Conservation (phyloP, 2,888 invertebrate species). For the Synergus laeviventris region DNA sequence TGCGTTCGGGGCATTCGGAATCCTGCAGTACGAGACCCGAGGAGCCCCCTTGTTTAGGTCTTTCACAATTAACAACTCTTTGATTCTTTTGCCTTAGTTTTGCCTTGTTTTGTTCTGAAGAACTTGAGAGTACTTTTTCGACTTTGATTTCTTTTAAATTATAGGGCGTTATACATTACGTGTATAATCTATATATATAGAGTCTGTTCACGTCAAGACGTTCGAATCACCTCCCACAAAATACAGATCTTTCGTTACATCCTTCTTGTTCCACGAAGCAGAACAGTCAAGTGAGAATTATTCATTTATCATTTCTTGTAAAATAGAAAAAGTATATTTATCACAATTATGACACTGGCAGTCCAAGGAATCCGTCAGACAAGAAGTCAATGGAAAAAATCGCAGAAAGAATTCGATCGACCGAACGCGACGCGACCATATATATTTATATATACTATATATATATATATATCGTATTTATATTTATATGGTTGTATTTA, state of each 20-base stretch:
- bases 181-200: constrained; percentile 68
- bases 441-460: constrained; percentile 58
- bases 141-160: constrained; percentile 55
- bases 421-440: constrained; percentile 68
- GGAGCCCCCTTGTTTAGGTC: constrained; percentile 59
- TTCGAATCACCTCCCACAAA: constrained; percentile 61
- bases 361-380: constrained; percentile 11
- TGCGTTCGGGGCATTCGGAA: constrained; percentile 66
- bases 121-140: constrained; percentile 46
- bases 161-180: constrained; percentile 71
- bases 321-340: constrained; percentile 54
- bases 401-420: constrained; percentile 61
- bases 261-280: constrained; percentile 39
- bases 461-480: constrained; percentile 69
- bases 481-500: constrained; percentile 73
- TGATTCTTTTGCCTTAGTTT: constrained; percentile 55
- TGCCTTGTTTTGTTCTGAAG: constrained; percentile 49
- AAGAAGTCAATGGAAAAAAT: constrained; percentile 45
- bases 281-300: constrained; percentile 46
- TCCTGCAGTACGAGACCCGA: constrained; percentile 65
- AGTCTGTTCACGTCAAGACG: constrained; percentile 67
- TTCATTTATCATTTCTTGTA: constrained; percentile 48
- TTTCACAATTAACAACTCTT: constrained; percentile 55
- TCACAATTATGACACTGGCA: constrained; percentile 45
- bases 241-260: constrained; percentile 44